Evolutionary conservation across 2,888 invertebrate species (phyloP).

Genomic region (Sceliomorpha sp.): DNA sequence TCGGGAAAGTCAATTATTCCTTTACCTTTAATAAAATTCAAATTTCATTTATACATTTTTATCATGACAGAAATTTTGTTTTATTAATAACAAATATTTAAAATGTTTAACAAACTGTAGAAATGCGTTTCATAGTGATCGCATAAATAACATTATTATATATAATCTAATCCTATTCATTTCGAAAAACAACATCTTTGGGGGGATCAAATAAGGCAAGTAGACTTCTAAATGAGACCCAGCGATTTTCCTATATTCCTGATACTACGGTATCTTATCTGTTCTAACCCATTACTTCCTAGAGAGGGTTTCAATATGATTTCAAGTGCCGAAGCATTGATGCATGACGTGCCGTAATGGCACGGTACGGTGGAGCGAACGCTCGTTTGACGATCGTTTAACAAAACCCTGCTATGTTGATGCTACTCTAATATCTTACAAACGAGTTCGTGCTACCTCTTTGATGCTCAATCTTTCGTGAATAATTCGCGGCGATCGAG

Average conservation of each 20-base stretch:
- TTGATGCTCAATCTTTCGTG: constrained; percentile 66
- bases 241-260: constrained; percentile 64
- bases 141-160: no score
- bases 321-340: constrained; percentile 23
- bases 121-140: no score
- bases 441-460: constrained; percentile 71
- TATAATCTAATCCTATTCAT: no score
- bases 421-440: constrained; percentile 75
- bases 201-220: not conserved
- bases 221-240: constrained; percentile 1
- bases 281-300: constrained; percentile 75
- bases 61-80: no score
- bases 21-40: no score
- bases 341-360: constrained; percentile 17
- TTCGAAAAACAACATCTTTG: no score
- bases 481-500: constrained; percentile 29
- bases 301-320: constrained; percentile 51
- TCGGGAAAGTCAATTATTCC: no score
- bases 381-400: constrained; percentile 30
- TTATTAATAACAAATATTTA: no score
- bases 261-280: constrained; percentile 66
- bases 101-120: no score
- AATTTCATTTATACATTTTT: no score
- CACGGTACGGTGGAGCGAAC: constrained; percentile 15
- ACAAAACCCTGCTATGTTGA: constrained; percentile 70